Evolutionary conservation across 2,888 invertebrate species (phyloP), one percentile per base, ranked within the genome.

Genomic region (Galerucella calmariensis): DNA sequence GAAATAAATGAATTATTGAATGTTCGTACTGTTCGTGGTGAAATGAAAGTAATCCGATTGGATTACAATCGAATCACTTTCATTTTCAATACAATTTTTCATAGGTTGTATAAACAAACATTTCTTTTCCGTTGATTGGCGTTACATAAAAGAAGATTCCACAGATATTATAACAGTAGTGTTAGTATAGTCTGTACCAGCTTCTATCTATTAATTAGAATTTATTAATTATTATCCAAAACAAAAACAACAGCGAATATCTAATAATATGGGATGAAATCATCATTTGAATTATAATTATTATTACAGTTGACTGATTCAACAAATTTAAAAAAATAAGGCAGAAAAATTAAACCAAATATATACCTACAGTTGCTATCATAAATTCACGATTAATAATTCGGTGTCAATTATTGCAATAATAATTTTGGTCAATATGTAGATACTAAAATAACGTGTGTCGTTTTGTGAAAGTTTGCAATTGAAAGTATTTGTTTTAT

Each of bases 401-500:
- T 41, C 35, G 35, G 2, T 48, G 48, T 14, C 5, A 48, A 48
- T 48, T 12, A 48, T 48, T 48, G 14, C 48, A 12, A 14, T 11
- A 56, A 20, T 10, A 20, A 56, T 10, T 16, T 56, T 56, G 10
- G 16, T 10, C 53, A 53, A 53, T n/a, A 53, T n/a, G n/a, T 16
- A 53, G 14, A n/a, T 53, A 53, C 5, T 51, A n/a, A 46, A 1
- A 46, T 0, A 44, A 44, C 6, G 10, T 2, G 8, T n/a, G 53
- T 16, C 16, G 53, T 16, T 53, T 53, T 53, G 53, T 53, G 56
- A 56, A 56, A 56, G 56, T 56, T 56, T 56, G 8, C 56, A 56
- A 56, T 56, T 56, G 56, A 56, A 56, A 56, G 56, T 56, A 10
- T 56, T 56, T 56, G 56, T 56, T 56, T 16, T 56, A 56, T 56